Evolutionary conservation across 2,797 vertebrate species (phyloP), one percentile per base, ranked within the genome.

Genomic region (Girardinus metallicus): DNA sequence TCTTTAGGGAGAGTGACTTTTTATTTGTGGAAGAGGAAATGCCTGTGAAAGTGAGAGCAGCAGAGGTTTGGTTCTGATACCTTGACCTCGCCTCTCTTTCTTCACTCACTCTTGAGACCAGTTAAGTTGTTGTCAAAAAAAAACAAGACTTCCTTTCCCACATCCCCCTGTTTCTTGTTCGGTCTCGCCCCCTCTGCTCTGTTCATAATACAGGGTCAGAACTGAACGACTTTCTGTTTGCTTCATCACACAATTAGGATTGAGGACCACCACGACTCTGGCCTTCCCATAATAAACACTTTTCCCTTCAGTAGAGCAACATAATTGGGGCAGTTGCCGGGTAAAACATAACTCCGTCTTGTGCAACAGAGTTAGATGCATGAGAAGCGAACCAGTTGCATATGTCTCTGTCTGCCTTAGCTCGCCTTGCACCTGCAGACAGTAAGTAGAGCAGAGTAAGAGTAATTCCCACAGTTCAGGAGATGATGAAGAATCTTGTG

Each of bases 361-460:
- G 57, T n/a, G 23, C 51, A 44, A 47, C 34, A 43, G 34, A 77
- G 81, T 84, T 60, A 79, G 51, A 84, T 80, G 39, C 86, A 85
- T 75, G 66, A 64, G 80, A 34, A 60, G 41, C 31, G 41, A 73
- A 74, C 51, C 60, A 12, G 49, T 70, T 83, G 0, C 62, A 41
- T 83, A 57, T 55, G 43, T 79, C 77, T 82, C 60, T 85, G 80
- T 83, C 85, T 80, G 77, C 80, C 39, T 74, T 44, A 51, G 85
- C 80, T 88, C 12, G n/a, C 75, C 3, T 0, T 66, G 83, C 91
- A 93, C 90, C 91, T 93, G 92, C 86, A 91, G 79, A 89, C 49
- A 83, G 74, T 77, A 92, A 91, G 88, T 93, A 85, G 90, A 91
- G 71, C 93, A 88, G 57, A 72, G 83, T 78, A 87, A 87, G 90